These are phyloP conservation scores for Pherbina coryleti DNA, from an alignment of 2,888 invertebrate genomes.

Conservation along the genomic window DNA sequence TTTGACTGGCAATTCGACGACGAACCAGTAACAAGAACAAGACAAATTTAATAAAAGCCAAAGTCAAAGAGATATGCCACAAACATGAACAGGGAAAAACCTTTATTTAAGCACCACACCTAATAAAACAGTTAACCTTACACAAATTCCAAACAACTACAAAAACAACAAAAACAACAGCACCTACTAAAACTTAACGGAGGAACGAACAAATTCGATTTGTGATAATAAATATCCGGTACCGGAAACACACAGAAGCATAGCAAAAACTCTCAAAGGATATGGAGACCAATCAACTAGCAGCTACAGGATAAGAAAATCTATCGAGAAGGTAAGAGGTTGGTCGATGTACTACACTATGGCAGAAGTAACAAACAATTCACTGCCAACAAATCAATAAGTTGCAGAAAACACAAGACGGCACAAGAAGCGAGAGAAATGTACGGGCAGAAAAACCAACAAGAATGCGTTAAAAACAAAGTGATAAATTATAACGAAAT, in stretches of 20 bases:
- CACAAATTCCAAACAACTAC: background rate
- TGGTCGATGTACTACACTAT: background rate
- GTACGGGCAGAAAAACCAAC: background rate
- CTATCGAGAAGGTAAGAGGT: background rate
- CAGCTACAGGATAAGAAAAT: slow-evolving; percentile 1
- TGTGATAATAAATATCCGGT: slow-evolving; percentile 45
- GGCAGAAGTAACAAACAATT: background rate
- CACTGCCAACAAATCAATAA: slow-evolving; percentile 4
- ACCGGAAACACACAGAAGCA: background rate
- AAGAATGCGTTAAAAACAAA: slow-evolving; percentile 11
- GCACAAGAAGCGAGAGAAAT: background rate
- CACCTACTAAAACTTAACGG: background rate
- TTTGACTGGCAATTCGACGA: too few species aligned
- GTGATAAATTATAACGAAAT: slow-evolving; percentile 19
- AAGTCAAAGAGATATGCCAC: too few species aligned
- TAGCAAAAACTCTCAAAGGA: slow-evolving; percentile 10
- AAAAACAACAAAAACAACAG: background rate
- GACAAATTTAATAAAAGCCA: too few species aligned
- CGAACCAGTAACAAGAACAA: too few species aligned
- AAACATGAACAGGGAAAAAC: too few species aligned
- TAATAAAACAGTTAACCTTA: background rate
- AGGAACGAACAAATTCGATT: slow-evolving; percentile 45
- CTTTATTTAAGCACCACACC: too few species aligned
- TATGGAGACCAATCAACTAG: slow-evolving; percentile 15
- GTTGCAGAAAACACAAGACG: background rate